Evolutionary conservation across 2,888 invertebrate species (phyloP).

Genomic region (Cheilosia variabilis): DNA sequence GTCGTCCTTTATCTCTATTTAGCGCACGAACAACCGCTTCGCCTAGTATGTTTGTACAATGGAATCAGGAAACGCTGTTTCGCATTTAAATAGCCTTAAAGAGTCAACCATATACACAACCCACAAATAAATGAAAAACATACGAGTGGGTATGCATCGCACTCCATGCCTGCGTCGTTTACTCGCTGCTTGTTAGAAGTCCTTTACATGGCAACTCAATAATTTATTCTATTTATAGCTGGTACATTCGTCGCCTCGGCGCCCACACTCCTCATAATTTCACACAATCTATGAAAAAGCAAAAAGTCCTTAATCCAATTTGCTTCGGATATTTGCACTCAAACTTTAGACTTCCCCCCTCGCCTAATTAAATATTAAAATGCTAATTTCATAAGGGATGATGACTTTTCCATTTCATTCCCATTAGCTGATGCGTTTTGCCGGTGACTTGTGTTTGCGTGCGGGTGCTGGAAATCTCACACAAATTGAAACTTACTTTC

Average conservation of each 20-base stretch:
- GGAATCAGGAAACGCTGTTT: conserved; percentile 43
- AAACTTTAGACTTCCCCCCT: conserved; percentile 43
- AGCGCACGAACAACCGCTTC: conserved; percentile 37
- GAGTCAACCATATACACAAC: conserved; percentile 27
- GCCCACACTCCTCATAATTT: background rate
- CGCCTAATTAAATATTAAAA: conserved; percentile 74
- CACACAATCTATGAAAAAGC: conserved; percentile 10
- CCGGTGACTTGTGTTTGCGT: conserved; percentile 23
- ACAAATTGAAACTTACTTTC: conserved; percentile 46
- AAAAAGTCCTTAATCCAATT: conserved; percentile 72
- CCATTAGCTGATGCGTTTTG: conserved; percentile 60
- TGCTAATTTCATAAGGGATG: conserved; percentile 73
- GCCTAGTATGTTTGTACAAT: conserved; percentile 34
- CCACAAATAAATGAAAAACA: conserved; percentile 53
- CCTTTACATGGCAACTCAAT: conserved; percentile 53
- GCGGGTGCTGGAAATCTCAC: conserved; percentile 4
- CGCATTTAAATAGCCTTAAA: conserved; percentile 64
- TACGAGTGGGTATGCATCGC: background rate
- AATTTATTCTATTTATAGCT: conserved; percentile 66
- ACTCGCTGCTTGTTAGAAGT: conserved; percentile 23
- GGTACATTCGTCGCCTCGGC: conserved; percentile 3
- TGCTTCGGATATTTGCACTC: conserved; percentile 68
- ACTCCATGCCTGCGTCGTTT: conserved; percentile 4
- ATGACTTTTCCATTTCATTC: conserved; percentile 70
- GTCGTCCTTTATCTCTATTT: conserved; percentile 55